Evolutionary conservation across 2,797 vertebrate species (phyloP), one percentile per base, ranked within the genome.

Genomic region (Tragelaphus oryx): DNA sequence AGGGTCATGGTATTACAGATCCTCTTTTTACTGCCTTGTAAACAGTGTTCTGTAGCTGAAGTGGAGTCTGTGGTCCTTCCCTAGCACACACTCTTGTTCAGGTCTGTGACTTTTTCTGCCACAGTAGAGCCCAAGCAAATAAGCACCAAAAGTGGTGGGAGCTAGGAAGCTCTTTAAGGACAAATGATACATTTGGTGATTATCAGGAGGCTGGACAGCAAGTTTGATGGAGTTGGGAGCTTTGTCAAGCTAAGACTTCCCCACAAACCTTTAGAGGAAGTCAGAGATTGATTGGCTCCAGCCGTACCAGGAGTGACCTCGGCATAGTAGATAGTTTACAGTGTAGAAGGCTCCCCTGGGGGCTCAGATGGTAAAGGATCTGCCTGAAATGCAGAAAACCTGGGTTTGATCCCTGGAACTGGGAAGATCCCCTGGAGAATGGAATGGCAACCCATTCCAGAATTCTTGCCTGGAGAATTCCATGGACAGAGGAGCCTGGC

Each of bases 31-130:
- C 33, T 28, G 33, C 44, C 87, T 71, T 52, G 0, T 87, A 44
- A 57, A 68, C 88, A 41, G 12, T 28, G 89, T 93, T 68, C 87
- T 88, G 1, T 10, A 4, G 48, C 68, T 55, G 44, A 86, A 93
- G 74, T 78, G n/a, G 5, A 17, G 46, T 18, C 79, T 55, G 11
- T 6, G 26, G 0, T 57, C 16, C 44, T 87, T 52, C 46, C 48
- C 26, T 44, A 13, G 44, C 26, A n/a, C 78, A 52, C 41, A 1
- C 76, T 54, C 68, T 57, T 48, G 3, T 57, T 55, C 28, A 33
- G 8, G 37, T 91, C 76, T 81, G 1, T 54, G 46, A 44, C 44
- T 33, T 93, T 76, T 68, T 52, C 80, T 91, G 22, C 10, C 5
- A 4, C 28, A 26, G 0, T 18, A 2, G 13, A 76, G 24, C 54